Base-by-base conservation (phyloP, 2,797 vertebrate genomes). In the Semotilus atromaculatus region DNA sequence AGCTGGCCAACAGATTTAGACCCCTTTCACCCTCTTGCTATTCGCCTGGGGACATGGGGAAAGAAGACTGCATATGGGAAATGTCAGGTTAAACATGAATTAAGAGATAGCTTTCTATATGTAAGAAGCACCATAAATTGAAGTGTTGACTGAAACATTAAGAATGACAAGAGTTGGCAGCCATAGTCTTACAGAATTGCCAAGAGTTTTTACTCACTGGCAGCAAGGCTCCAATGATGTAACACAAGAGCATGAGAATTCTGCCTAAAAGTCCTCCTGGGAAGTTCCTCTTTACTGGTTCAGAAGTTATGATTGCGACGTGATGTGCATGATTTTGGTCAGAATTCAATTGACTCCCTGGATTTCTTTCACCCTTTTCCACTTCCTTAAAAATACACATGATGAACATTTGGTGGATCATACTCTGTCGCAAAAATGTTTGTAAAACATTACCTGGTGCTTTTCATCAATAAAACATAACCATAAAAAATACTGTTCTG, bases 1-100 rank as follows among this genome's bases (percentile, higher is more conserved):
- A 89, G 72, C 86, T 86, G 81, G 84, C 34, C 55, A 71, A 74
- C 48, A 80, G 18, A 67, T 77, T 82, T 73, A 21, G 51, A 58
- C 62, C 36, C 36, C 18, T 60, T 71, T 71, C 8, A 51, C 68
- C 51, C 75, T 71, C 45, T 81, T 81, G 48, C 34, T 70, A 38
- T 76, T 9, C 4, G 48, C 7, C n/a, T 34, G 51, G 16, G n/a
- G 36, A 43, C 18, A 58, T 29, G 51, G 26, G 34, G n/a, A 58
- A 71, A 29, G n/a, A 31, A 40, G n/a, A 55, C n/a, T 16, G 62
- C 64, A n/a, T 7, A 81, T 55, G 66, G 48, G 66, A 81, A 70
- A 70, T 55, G 34, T 58, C 66, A 81, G 26, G 38, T n/a, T 80
- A 7, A 80, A 80, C 78, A 34, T 80, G 78, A 80, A 67, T 80